Conservation (phyloP, 1,140 invertebrate species). For the Agraylea sexmaculata region DNA sequence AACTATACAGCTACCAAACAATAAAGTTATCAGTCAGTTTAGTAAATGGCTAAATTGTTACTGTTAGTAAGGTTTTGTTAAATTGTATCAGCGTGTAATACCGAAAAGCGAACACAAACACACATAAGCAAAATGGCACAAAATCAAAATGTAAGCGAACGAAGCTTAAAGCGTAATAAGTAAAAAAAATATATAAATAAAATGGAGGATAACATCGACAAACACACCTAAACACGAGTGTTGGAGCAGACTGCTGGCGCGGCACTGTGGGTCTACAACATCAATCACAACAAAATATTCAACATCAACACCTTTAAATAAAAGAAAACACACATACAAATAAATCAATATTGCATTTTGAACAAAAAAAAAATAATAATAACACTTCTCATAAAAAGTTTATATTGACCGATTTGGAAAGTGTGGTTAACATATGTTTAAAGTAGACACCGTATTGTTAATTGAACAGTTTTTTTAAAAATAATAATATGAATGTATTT, state of each 20-base stretch:
- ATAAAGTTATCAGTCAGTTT: too few relatives aligned
- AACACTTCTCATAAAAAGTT: conserved; percentile 6
- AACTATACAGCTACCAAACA: too few relatives aligned
- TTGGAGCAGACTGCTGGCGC: conserved; percentile 41
- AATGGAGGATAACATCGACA: conserved; percentile 22
- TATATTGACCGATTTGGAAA: too few relatives aligned
- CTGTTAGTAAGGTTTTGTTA: too few relatives aligned
- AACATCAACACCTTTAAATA: conserved; percentile 9
- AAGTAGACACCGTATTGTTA: too few relatives aligned
- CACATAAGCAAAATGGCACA: conserved; percentile 5
- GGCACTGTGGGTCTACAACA: conserved; percentile 41
- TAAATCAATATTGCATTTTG: conserved; percentile 1
- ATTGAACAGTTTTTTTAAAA: too few relatives aligned
- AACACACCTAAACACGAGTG: conserved; percentile 44
- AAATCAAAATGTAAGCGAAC: conserved; percentile 3
- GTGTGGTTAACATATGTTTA: too few relatives aligned
- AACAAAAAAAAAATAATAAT: conserved; percentile 2
- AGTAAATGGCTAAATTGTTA: too few relatives aligned
- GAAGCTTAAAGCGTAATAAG: conserved; percentile 1
- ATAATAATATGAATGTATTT: too few relatives aligned
- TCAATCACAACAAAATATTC: conserved; percentile 12
- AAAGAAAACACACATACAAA: conserved; percentile 6
- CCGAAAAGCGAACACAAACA: background rate
- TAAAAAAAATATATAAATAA: conserved; percentile 1
- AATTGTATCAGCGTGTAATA: too few relatives aligned